Percentiles rank a stretch among this genome's conserved stretches.
Conservation (phyloP, 1,140 invertebrate species). For the Cyclargus thomasi region DNA sequence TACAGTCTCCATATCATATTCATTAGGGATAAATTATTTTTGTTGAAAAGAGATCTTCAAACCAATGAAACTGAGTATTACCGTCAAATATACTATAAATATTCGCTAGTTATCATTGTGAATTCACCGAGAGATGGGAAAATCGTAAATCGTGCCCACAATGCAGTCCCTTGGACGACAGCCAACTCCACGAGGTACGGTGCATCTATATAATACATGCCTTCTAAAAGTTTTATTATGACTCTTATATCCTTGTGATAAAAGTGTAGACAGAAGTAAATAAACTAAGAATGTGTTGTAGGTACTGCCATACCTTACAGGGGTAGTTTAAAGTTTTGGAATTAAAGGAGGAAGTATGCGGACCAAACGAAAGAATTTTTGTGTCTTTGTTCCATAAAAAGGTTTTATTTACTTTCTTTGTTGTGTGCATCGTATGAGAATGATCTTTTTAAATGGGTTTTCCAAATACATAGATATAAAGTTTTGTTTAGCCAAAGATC, state of each 20-base stretch:
- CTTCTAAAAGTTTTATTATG: too few relatives aligned
- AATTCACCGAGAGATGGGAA: conserved; percentile 18
- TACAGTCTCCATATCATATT: too few relatives aligned
- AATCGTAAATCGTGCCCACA: conserved; percentile 44
- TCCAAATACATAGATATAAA: background rate
- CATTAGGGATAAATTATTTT: too few relatives aligned
- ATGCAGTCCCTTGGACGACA: conserved; percentile 35
- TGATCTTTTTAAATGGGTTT: background rate
- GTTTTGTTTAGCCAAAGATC: background rate
- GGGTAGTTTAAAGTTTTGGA: background rate
- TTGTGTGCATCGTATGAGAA: too few relatives aligned
- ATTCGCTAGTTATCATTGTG: background rate
- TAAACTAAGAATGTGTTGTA: too few relatives aligned
- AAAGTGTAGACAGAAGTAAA: too few relatives aligned
- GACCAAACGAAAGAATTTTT: background rate
- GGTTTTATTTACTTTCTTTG: too few relatives aligned
- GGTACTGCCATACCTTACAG: conserved; percentile 12
- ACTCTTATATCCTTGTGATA: too few relatives aligned
- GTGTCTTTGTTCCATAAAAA: background rate
- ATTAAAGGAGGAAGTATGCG: background rate
- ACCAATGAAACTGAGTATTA: background rate
- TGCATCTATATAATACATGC: too few relatives aligned
- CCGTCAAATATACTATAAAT: background rate
- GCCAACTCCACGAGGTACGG: conserved; percentile 27
- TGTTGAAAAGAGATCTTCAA: too few relatives aligned